Evolutionary conservation across 2,888 invertebrate species (phyloP).

Genomic region (Syritta pipiens): DNA sequence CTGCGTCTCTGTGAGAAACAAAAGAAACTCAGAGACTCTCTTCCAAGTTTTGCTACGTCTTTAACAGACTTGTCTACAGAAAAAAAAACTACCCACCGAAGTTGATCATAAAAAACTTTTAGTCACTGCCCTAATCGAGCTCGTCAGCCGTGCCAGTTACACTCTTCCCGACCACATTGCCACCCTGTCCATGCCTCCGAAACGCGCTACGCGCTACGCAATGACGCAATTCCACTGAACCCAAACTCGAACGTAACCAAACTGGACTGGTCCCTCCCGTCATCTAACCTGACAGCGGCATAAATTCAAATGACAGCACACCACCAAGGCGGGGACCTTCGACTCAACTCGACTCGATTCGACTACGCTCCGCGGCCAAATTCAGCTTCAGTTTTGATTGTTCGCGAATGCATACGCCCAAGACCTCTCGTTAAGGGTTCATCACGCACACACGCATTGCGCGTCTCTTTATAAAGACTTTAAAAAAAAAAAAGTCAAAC

Average conservation of each 20-base stretch:
- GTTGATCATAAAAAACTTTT: too few relatives aligned
- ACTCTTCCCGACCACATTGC: too few relatives aligned
- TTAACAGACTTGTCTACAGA: too few relatives aligned
- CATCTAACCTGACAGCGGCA: conserved; percentile 24
- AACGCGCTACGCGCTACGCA: too few relatives aligned
- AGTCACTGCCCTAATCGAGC: too few relatives aligned
- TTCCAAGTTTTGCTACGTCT: too few relatives aligned
- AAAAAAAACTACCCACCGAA: too few relatives aligned
- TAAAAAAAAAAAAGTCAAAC: conserved; percentile 25
- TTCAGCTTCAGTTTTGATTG: background rate
- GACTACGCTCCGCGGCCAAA: background rate
- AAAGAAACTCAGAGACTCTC: too few relatives aligned
- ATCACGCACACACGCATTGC: conserved; percentile 6
- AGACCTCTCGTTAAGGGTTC: conserved; percentile 39
- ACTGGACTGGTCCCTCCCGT: conserved; percentile 46
- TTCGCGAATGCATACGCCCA: conserved; percentile 7
- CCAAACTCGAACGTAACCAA: background rate
- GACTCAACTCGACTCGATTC: background rate
- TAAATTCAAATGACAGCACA: conserved; percentile 39
- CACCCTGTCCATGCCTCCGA: too few relatives aligned
- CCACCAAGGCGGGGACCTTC: conserved; percentile 22
- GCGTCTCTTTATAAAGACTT: conserved; percentile 17
- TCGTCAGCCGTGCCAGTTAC: too few relatives aligned
- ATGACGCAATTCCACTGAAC: background rate
- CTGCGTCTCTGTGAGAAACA: too few relatives aligned